Percentiles rank a stretch among this genome's conserved stretches.
Evolutionary conservation across 2,888 invertebrate species (phyloP).

Genomic region (Calameuta filiformis): DNA sequence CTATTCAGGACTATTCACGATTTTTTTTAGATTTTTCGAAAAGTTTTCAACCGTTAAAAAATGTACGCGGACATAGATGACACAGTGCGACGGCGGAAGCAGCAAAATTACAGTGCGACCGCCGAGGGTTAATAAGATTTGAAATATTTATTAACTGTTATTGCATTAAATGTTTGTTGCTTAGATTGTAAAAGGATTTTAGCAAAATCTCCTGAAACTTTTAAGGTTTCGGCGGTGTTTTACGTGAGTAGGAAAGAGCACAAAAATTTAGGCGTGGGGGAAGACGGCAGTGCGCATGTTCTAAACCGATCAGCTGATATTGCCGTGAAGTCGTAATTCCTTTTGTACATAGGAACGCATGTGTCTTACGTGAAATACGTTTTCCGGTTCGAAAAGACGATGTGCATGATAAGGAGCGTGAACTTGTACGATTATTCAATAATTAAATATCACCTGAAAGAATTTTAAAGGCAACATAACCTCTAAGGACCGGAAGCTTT

Average conservation of each 20-base stretch:
- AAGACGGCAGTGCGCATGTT: conserved; percentile 12
- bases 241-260: not conserved
- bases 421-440: not conserved
- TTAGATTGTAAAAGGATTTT: not conserved
- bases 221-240: not conserved
- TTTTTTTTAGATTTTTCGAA: too few relatives aligned
- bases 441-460: not conserved
- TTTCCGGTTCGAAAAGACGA: conserved; percentile 6
- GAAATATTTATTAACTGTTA: not conserved
- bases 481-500: conserved; percentile 35
- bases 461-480: not conserved
- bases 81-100: too few relatives aligned
- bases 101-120: too few relatives aligned
- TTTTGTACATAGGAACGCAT: not conserved
- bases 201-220: not conserved
- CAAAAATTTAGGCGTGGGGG: not conserved
- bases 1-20: too few relatives aligned
- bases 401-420: not conserved
- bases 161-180: not conserved
- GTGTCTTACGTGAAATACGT: conserved; percentile 7
- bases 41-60: too few relatives aligned
- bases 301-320: conserved; percentile 18
- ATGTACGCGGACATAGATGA: too few relatives aligned
- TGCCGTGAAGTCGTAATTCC: conserved; percentile 2
- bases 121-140: not conserved